Base-by-base conservation (phyloP, 1,140 invertebrate species). In the Arion vulgaris region DNA sequence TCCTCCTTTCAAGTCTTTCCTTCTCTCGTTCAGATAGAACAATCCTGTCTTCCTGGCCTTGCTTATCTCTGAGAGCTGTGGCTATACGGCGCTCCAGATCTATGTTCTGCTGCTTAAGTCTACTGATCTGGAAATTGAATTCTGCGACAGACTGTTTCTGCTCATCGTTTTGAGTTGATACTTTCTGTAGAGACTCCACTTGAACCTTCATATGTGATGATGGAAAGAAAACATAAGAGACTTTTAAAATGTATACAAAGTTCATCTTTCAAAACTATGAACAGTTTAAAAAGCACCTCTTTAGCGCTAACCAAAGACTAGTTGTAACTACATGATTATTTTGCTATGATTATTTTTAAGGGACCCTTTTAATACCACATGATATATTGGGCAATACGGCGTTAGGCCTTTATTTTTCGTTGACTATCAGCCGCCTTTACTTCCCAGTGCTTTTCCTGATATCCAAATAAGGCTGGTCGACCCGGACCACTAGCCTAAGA, bases 31-130 rank as follows among this genome's bases (percentile, higher is more conserved):
- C 95, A 51, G 95, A 94, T 88, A 96, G 95, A 0, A 94, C 95
- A 0, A 96, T 88, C 88, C 96, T 95, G 74, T 95, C 95, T 84
- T 97, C 96, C 7, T 96, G 92, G 86, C 94, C 94, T 34, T 93
- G 91, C 1, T 93, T 89, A 38, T 86, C 80, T 13, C 85, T 77
- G 19, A 80, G 45, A 45, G 77, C 79, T 9, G 62, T 66, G 28
- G 80, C 83, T 17, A 87, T n/a, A 11, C 80, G 77, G 13, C 68
- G 62, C 45, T 87, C 82, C 23, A 87, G 45, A 17, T 85, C 83
- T 49, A 49, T 79, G 38, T 84, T 86, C 41, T 82, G 76, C 28
- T 86, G 80, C 68, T 82, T 66, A 38, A 86, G 57, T 9, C 66
- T 51, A 66, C 73, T 86, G 1, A 86, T 66, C 57, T 86, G 82